phyloP scores from a whole-genome alignment of 2,797 vertebrate species.

The Acanthurus leucopareius region DNA sequence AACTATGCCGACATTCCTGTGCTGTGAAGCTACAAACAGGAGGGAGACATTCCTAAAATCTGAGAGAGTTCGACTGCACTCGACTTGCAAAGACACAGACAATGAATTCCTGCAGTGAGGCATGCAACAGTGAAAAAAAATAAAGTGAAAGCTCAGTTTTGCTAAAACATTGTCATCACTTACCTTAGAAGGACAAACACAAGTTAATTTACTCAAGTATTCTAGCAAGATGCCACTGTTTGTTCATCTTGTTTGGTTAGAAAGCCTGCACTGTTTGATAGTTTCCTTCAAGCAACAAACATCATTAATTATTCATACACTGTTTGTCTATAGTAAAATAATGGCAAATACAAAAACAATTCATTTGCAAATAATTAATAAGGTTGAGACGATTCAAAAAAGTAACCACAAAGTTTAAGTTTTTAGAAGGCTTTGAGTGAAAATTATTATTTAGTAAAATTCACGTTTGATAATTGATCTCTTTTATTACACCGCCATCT shows the following conservation, averaged over 20 bases:
- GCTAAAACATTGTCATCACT: conserved; percentile 14
- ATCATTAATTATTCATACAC: conserved; percentile 56
- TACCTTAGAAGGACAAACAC: conserved; percentile 35
- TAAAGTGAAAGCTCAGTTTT: conserved; percentile 13
- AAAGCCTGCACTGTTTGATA: conserved; percentile 41
- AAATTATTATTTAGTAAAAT: neutral
- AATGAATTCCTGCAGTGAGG: neutral
- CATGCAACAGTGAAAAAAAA: conserved; percentile 18
- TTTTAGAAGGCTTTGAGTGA: neutral
- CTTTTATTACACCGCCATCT: too few relatives aligned
- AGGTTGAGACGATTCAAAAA: neutral
- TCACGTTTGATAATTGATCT: too few relatives aligned
- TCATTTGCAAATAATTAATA: conserved; percentile 33
- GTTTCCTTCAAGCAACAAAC: conserved; percentile 47
- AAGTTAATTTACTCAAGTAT: conserved; percentile 22
- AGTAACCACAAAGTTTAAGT: too few relatives aligned
- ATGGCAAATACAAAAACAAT: conserved; percentile 27
- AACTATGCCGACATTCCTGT: conserved; percentile 27
- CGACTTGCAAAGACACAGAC: conserved; percentile 18
- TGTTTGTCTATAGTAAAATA: conserved; percentile 52
- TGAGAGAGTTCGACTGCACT: conserved; percentile 13
- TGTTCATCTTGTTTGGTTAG: conserved; percentile 40
- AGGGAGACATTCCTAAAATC: conserved; percentile 39
- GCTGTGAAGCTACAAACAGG: conserved; percentile 40
- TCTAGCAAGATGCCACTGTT: conserved; percentile 21